Base-by-base conservation (phyloP, 1,140 invertebrate genomes). In the Lethocerus indicus region DNA sequence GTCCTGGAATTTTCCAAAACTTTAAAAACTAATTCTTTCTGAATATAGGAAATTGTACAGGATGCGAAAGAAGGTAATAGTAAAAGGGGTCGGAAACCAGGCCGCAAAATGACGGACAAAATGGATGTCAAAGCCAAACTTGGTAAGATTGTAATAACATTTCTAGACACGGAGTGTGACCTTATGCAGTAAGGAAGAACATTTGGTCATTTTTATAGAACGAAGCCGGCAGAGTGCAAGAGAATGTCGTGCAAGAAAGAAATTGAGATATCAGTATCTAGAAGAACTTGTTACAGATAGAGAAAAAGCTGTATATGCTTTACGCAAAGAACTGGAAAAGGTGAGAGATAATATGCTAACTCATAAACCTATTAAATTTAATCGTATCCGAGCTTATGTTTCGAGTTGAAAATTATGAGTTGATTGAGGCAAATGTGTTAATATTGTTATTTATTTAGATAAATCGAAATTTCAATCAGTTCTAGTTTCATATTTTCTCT, bases 241-340 rank as follows among this genome's bases (percentile, higher is more conserved):
- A 58, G 93, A 97, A 72, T 98, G 92, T 65, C 77, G 93, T 56
- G 92, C 92, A 29, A 73, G 93, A 35, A 98, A 98, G 70, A 97
- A 98, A 62, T 73, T 97, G 35, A 75, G 93, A 23, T 95, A 96
- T 66, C 92, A 98, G 66, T 97, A 98, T 65, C 71, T 98, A 47
- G 93, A 97, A 66, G 92, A 98, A 65, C 67, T 97, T 44, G 92
- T 97, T 1, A 73, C 82, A 1, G 87, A 93, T 64, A 71, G 92
- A 52, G 93, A 97, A 64, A 87, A 91, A 58, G 87, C 92, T n/a
- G 90, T 96, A 3, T 70, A 93, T 55, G 74, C 81, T 6, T 68
- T 98, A 14, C 73, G 87, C 55, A 81, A 87, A 58, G 93, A 98
- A 69, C 69, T 97, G 47, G 88, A 95, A 60, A 83, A 79, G 74